phyloP scores from a whole-genome alignment of 1,140 invertebrate species.

The Ceratosolen fusciceps region DNA sequence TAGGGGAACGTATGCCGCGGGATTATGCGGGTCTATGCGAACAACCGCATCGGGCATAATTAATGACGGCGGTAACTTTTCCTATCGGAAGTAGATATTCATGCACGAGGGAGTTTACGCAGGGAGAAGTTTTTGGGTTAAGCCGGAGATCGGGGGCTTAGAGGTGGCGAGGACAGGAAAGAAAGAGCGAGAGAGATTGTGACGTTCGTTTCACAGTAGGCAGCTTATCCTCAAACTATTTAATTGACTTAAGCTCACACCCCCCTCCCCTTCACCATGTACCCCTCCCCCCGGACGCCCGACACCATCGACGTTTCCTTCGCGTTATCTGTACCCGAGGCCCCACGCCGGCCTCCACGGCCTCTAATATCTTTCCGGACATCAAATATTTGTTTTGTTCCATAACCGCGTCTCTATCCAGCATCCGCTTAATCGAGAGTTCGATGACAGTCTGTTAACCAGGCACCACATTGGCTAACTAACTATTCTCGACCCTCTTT shows the following conservation, averaged over 20 bases:
- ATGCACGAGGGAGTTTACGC: conserved; percentile 52
- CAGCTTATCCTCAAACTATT: conserved; percentile 50
- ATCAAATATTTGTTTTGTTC: conserved; percentile 43
- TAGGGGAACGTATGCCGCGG: conserved; percentile 49
- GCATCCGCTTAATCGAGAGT: conserved; percentile 42
- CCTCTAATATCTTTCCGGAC: conserved; percentile 36
- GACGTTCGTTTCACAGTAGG: conserved; percentile 39
- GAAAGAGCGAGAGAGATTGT: neutral
- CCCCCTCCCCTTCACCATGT: neutral
- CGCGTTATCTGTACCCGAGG: too few relatives aligned
- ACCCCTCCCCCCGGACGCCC: neutral
- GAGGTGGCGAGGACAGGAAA: neutral
- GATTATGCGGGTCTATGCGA: conserved; percentile 48
- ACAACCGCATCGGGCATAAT: conserved; percentile 52
- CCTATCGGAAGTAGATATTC: conserved; percentile 55
- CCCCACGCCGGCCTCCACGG: too few relatives aligned
- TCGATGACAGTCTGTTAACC: conserved; percentile 38
- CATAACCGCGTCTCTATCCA: conserved; percentile 37
- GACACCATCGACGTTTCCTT: too few relatives aligned
- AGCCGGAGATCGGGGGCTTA: conserved; percentile 48
- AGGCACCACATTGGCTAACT: neutral
- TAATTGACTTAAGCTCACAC: conserved; percentile 48
- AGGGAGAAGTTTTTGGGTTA: conserved; percentile 56
- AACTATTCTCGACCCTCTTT: too few relatives aligned
- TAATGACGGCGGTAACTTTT: conserved; percentile 52